These are phyloP conservation scores for Druon quercuslanigerum DNA, from an alignment of 1,140 invertebrate species.

Conservation along the genomic window DNA sequence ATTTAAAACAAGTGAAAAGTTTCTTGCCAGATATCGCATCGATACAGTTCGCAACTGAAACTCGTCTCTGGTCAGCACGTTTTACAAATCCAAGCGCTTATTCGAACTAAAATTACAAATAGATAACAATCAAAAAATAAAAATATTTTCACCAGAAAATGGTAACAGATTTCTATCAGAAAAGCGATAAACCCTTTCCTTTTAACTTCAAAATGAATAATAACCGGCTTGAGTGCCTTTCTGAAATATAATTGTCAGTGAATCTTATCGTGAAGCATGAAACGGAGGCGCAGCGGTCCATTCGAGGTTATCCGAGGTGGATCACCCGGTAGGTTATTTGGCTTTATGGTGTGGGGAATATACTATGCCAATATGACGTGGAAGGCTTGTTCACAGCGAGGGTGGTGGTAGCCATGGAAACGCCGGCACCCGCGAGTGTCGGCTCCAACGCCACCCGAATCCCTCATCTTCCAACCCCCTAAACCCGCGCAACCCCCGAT, in stretches of 20 bases:
- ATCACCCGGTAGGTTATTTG: slow-evolving; percentile 74
- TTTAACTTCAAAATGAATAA: not conserved
- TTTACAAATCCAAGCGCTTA: too few species aligned
- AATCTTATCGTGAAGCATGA: slow-evolving; percentile 17
- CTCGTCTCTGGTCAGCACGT: too few species aligned
- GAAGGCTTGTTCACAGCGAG: slow-evolving; percentile 76
- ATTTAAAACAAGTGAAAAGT: too few species aligned
- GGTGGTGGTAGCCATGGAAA: slow-evolving; percentile 78
- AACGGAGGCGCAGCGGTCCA: slow-evolving; percentile 14
- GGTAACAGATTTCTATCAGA: not conserved
- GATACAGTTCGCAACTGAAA: too few species aligned
- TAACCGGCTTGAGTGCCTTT: not conserved
- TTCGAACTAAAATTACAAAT: not conserved
- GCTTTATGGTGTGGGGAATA: slow-evolving; percentile 74
- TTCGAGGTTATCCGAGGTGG: slow-evolving; percentile 58
- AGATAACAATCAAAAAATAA: not conserved
- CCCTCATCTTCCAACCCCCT: slow-evolving; percentile 69
- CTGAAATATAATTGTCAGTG: slow-evolving; percentile 16
- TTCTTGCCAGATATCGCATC: too few species aligned
- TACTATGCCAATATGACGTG: slow-evolving; percentile 75
- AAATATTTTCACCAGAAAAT: not conserved
- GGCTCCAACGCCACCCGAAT: slow-evolving; percentile 76
- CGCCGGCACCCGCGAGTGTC: slow-evolving; percentile 80
- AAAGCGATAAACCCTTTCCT: not conserved
- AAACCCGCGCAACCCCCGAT: slow-evolving; percentile 46